phyloP scores from a whole-genome alignment of 1,140 invertebrate species.

The Apis dorsata region DNA sequence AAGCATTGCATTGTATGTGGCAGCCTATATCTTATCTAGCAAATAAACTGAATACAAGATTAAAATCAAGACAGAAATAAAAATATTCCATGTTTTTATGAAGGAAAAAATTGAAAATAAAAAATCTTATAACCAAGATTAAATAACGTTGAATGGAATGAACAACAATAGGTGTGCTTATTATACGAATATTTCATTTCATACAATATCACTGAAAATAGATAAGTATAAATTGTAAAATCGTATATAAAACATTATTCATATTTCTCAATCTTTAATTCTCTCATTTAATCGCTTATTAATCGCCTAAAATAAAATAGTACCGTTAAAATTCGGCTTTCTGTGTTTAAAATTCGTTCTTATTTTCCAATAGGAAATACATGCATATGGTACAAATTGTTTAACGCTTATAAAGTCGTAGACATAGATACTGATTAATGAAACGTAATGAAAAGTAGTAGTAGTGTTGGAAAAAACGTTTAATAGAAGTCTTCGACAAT shows the following conservation, averaged over 20 bases:
- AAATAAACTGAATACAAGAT: no score
- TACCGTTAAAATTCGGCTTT: neutral
- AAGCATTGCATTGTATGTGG: no score
- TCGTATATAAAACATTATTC: neutral
- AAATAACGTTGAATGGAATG: neutral
- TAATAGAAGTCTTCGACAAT: constrained; percentile 4
- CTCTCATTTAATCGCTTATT: neutral
- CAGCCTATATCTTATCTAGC: no score
- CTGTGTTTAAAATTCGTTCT: neutral
- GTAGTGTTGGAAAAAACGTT: neutral
- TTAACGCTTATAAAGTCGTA: neutral
- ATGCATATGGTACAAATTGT: neutral
- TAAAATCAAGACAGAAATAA: no score
- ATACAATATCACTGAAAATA: neutral
- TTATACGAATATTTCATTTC: constrained; percentile 2
- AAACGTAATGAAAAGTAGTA: neutral
- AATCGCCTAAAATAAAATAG: neutral
- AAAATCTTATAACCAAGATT: neutral
- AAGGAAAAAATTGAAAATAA: no score
- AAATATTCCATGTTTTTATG: no score
- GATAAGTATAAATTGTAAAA: constrained; percentile 1
- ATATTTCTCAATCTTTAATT: neutral
- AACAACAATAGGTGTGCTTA: constrained; percentile 8
- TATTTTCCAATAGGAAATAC: neutral
- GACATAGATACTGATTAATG: neutral